Conservation (phyloP, 2,888 invertebrate species). For the Adineta ricciae region DNA sequence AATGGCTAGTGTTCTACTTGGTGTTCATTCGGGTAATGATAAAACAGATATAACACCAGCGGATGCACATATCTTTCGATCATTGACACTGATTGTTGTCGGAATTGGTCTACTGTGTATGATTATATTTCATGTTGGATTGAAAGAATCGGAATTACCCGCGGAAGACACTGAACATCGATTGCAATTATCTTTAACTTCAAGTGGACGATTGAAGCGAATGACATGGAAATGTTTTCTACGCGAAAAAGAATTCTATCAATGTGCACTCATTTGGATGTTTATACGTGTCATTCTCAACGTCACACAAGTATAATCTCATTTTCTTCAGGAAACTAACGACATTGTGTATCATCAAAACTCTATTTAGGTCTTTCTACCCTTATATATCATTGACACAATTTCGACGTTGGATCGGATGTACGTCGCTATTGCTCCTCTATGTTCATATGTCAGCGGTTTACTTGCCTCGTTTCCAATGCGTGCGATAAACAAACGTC, state of each 20-base stretch:
- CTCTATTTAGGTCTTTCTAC: not conserved
- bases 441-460: slow-evolving; percentile 71
- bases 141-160: slow-evolving; percentile 37
- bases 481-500: slow-evolving; percentile 59
- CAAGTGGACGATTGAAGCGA: not conserved
- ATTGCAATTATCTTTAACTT: slow-evolving; percentile 22
- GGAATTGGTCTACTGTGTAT: slow-evolving; percentile 64
- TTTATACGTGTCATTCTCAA: slow-evolving; percentile 75
- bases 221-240: slow-evolving; percentile 52
- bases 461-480: slow-evolving; percentile 66
- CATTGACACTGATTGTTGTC: slow-evolving; percentile 56
- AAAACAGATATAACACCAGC: not conserved
- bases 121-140: slow-evolving; percentile 60
- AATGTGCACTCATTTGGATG: slow-evolving; percentile 51
- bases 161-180: not conserved
- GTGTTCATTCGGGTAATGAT: not conserved
- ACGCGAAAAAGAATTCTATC: slow-evolving; percentile 53
- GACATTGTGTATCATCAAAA: not conserved
- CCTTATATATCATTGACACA: slow-evolving; percentile 16
- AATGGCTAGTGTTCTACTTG: slow-evolving; percentile 63
- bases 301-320: slow-evolving; percentile 63
- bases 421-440: slow-evolving; percentile 64
- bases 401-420: not conserved
- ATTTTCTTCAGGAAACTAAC: too few relatives aligned
- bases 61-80: slow-evolving; percentile 1